phyloP scores from a whole-genome alignment of 2,888 invertebrate species.

The Himalopsyche anomala region DNA sequence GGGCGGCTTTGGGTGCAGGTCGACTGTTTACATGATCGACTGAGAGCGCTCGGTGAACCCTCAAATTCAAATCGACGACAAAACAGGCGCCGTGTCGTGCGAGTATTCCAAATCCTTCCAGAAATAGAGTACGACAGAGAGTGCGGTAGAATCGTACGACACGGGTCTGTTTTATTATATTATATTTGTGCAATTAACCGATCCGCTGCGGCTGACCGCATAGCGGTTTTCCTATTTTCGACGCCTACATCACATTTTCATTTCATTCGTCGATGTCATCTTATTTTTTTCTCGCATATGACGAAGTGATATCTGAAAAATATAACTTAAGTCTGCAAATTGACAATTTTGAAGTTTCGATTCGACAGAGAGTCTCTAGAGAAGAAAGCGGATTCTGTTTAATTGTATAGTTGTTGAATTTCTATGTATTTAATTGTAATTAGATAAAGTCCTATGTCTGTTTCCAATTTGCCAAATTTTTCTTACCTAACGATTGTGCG shows the following conservation, averaged over 20 bases:
- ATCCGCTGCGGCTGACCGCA: slow-evolving; percentile 2
- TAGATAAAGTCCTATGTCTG: slow-evolving; percentile 37
- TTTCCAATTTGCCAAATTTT: slow-evolving; percentile 40
- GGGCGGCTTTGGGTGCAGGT: slow-evolving; percentile 40
- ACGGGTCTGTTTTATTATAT: slow-evolving; percentile 9
- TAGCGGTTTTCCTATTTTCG: slow-evolving; percentile 29
- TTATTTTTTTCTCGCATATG: not conserved
- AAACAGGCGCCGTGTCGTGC: not conserved
- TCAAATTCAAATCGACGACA: not conserved
- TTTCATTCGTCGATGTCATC: not conserved
- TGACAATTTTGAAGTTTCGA: slow-evolving; percentile 9
- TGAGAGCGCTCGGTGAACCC: not conserved
- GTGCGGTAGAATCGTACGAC: not conserved
- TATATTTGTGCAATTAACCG: slow-evolving; percentile 39
- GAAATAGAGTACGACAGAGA: not conserved
- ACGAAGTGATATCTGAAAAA: not conserved
- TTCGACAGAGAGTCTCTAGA: slow-evolving; percentile 7
- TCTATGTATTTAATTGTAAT: slow-evolving; percentile 40
- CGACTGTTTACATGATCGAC: not conserved
- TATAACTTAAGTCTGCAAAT: not conserved
- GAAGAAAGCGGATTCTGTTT: slow-evolving; percentile 37
- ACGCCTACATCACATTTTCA: not conserved
- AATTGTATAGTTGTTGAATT: slow-evolving; percentile 42
- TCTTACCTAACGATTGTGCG: not conserved
- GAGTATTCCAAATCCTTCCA: not conserved